These are phyloP conservation scores for Polia nebulosa DNA, from an alignment of 2,888 invertebrate genomes.

Conservation along the genomic window DNA sequence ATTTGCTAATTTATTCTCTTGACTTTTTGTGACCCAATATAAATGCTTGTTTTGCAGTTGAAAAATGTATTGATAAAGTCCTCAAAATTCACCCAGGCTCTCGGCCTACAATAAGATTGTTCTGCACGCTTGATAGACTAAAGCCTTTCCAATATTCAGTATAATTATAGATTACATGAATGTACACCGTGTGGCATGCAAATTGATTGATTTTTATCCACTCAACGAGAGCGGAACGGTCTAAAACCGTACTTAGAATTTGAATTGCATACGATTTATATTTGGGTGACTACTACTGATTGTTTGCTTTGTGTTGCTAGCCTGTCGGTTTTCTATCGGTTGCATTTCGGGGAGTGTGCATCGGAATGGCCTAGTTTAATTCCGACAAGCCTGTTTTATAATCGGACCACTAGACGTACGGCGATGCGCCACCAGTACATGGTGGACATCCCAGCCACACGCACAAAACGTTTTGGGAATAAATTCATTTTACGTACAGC, in stretches of 20 bases:
- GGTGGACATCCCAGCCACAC: too few species aligned
- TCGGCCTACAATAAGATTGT: constrained; percentile 63
- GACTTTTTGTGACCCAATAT: background rate
- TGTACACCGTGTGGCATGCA: constrained; percentile 37
- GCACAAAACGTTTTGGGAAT: too few species aligned
- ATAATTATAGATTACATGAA: constrained; percentile 65
- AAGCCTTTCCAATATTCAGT: constrained; percentile 70
- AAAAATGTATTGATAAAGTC: background rate
- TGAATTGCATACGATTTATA: constrained; percentile 30
- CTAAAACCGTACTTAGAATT: constrained; percentile 39
- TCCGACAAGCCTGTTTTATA: too few species aligned
- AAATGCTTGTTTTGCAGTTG: background rate
- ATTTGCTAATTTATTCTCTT: constrained; percentile 12
- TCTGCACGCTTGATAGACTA: constrained; percentile 66
- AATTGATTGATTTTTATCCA: constrained; percentile 52
- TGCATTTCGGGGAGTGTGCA: too few species aligned
- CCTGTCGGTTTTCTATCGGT: too few species aligned
- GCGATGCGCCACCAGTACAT: too few species aligned
- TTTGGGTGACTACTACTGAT: background rate
- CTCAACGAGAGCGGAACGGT: constrained; percentile 55
- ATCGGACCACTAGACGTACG: too few species aligned
- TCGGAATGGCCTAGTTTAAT: too few species aligned
- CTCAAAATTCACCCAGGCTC: constrained; percentile 36
- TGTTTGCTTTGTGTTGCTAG: constrained; percentile 1
- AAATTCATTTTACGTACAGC: too few species aligned